phyloP scores from a whole-genome alignment of 2,113 vertebrate species.

The Erinaceus europaeus region DNA sequence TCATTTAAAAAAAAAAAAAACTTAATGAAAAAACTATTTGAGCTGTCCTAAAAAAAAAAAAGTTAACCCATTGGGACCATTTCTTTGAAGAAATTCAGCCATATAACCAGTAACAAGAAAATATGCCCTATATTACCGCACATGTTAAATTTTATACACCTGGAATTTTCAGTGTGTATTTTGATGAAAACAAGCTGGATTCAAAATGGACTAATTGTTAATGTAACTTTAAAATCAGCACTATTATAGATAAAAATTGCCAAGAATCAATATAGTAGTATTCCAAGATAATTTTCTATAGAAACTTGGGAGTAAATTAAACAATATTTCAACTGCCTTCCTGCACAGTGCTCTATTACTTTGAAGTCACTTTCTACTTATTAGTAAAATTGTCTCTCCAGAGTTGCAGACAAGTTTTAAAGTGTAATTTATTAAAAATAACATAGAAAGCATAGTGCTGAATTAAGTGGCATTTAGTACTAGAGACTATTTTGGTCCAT shows the following conservation, averaged over 20 bases:
- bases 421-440: slow-evolving; percentile 41
- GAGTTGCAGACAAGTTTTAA: slow-evolving; percentile 5
- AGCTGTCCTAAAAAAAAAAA: slow-evolving; percentile 77
- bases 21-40: slow-evolving; percentile 79
- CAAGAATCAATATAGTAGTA: slow-evolving; percentile 57
- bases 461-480: slow-evolving; percentile 60
- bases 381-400: slow-evolving; percentile 3
- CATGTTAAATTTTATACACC: slow-evolving; percentile 73
- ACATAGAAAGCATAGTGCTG: slow-evolving; percentile 40
- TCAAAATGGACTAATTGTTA: slow-evolving; percentile 60
- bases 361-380: background rate
- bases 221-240: slow-evolving; percentile 40
- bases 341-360: background rate
- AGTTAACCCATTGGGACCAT: slow-evolving; percentile 85
- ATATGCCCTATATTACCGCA: slow-evolving; percentile 65
- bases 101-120: slow-evolving; percentile 41
- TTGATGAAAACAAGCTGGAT: slow-evolving; percentile 72
- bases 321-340: slow-evolving; percentile 7
- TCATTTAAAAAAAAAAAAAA: slow-evolving; percentile 77
- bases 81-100: slow-evolving; percentile 77
- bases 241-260: slow-evolving; percentile 51
- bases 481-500: slow-evolving; percentile 61
- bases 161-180: slow-evolving; percentile 59
- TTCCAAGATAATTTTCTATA: slow-evolving; percentile 43
- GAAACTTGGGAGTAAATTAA: slow-evolving; percentile 40